phyloP scores from a whole-genome alignment of 1,140 invertebrate genomes.

The Meloidogyne exigua region DNA sequence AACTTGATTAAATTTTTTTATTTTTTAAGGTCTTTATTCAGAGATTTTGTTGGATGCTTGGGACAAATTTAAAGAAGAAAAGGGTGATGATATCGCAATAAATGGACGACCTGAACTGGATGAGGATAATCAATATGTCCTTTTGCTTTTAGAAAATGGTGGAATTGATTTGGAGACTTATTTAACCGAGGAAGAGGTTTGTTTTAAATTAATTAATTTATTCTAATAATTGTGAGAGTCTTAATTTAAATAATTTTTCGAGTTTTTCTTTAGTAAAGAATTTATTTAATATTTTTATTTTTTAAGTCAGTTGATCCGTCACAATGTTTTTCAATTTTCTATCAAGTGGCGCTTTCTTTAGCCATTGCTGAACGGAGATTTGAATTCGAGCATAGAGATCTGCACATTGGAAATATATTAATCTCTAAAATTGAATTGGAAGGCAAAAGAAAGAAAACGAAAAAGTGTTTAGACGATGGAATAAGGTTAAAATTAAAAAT shows the following conservation, averaged over 20 bases:
- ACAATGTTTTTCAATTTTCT: conserved; percentile 36
- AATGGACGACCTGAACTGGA: conserved; percentile 18
- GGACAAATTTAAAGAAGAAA: conserved; percentile 16
- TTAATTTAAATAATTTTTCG: too few species aligned
- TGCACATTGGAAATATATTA: conserved; percentile 31
- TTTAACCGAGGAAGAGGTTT: background rate
- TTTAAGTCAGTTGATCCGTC: background rate
- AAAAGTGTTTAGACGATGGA: background rate
- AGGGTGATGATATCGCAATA: conserved; percentile 15
- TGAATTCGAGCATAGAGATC: conserved; percentile 38
- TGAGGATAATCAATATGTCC: background rate
- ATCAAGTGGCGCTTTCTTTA: conserved; percentile 26
- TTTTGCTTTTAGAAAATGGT: conserved; percentile 15
- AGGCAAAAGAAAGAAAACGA: background rate
- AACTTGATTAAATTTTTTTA: background rate
- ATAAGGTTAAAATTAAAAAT: background rate
- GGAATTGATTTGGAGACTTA: conserved; percentile 31
- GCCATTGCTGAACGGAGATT: conserved; percentile 24
- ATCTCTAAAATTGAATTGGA: conserved; percentile 10
- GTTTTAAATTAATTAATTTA: too few species aligned
- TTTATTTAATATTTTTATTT: conserved; percentile 11
- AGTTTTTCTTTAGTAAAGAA: background rate
- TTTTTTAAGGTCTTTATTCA: conserved; percentile 18
- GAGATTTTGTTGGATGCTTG: conserved; percentile 11
- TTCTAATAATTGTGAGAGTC: too few species aligned